phyloP scores from a whole-genome alignment of 2,797 vertebrate genomes.

The Galaxias olidus region DNA sequence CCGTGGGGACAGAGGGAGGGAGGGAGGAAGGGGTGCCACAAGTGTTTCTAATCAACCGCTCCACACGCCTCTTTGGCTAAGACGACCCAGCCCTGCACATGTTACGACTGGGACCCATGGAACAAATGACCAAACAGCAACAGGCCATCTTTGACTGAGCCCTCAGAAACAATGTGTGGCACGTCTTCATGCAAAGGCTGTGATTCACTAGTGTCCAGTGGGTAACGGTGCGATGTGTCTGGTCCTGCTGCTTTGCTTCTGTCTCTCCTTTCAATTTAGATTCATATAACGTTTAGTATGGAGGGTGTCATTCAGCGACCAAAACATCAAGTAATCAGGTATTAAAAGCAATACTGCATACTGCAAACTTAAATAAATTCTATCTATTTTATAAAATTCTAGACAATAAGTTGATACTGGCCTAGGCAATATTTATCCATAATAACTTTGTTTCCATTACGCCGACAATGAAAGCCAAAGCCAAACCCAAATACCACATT shows the following conservation, averaged over 20 bases:
- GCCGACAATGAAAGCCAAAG: too few species aligned
- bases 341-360: too few species aligned
- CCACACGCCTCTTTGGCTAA: conserved; percentile 37
- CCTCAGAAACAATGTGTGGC: conserved; percentile 21
- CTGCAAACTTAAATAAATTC: too few species aligned
- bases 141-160: conserved; percentile 47
- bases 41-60: conserved; percentile 64
- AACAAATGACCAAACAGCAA: conserved; percentile 39
- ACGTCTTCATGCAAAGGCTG: conserved; percentile 24
- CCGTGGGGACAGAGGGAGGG: conserved; percentile 25
- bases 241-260: conserved; percentile 44
- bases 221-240: conserved; percentile 16
- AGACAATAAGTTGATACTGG: too few species aligned
- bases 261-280: background rate
- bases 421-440: too few species aligned
- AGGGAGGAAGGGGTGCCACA: conserved; percentile 58
- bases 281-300: too few species aligned
- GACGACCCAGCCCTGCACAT: conserved; percentile 24
- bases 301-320: too few species aligned
- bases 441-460: too few species aligned
- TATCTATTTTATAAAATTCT: too few species aligned
- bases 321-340: too few species aligned
- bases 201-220: conserved; percentile 37
- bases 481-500: too few species aligned
- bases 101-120: conserved; percentile 25